Evolutionary conservation across 2,888 invertebrate species (phyloP), one percentile per base, ranked within the genome.

Genomic region (Patella pellucida): DNA sequence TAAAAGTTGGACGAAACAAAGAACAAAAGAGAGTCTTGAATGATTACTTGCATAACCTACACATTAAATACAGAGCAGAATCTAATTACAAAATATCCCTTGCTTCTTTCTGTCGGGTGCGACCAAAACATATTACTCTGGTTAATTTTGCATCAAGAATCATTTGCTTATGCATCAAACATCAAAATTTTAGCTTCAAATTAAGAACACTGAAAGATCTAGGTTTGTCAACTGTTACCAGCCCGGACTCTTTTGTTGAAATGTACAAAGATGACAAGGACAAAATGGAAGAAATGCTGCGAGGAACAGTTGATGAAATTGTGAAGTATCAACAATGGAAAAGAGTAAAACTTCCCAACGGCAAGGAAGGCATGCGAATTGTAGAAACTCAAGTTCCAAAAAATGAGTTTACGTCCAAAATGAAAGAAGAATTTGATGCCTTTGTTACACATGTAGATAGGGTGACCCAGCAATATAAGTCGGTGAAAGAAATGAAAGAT

Each of bases 11-110:
- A 15, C 74, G 52, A 68, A 52, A 74, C 41, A 71, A 54, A 16
- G 56, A 70, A 15, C 78, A 78, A 52, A 79, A 76, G 73, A 70
- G 69, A 76, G 76, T 78, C 11, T 67, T 76, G 14, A 56, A 52
- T 11, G 74, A 79, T 50, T 78, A 74, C 69, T 69, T 79, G 4
- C 69, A 62, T 68, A 76, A 79, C 52, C 16, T 77, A 15, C 71
- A 69, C 54, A n/a, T 79, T 2, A 72, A n/a, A 41, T 56, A 16
- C 41, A 72, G 5, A 19, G 7, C 72, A 52, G 19, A 52, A 62
- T n/a, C 14, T 56, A 54, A 54, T 16, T 54, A 12, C 52, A 71
- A 51, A 31, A 5, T 72, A 31, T 52, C 56, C 3, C 31, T 56
- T 1, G 31, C 72, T 11, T 27, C 72, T 16, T 67, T 72, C 9